A percentile compares a stretch with the other conserved stretches of the same genome.
These are phyloP conservation scores for Drosophila anomelani DNA, from an alignment of 2,888 invertebrate species.

Conservation along the genomic window DNA sequence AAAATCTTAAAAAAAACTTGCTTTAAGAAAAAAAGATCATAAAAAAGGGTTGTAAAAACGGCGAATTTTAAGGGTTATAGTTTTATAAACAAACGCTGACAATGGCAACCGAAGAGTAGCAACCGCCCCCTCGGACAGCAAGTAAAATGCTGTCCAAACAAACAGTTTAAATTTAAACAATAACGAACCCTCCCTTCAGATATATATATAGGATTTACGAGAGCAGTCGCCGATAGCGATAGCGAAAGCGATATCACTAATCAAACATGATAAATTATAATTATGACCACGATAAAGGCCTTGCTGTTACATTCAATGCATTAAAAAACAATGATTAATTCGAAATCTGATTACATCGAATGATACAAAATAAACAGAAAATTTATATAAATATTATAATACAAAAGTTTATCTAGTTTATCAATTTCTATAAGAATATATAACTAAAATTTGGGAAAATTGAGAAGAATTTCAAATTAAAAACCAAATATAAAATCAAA, in stretches of 20 bases:
- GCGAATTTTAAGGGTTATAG: neutral
- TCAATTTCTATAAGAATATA: neutral
- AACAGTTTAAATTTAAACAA: slow-evolving; percentile 24
- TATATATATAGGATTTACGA: slow-evolving; percentile 16
- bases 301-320: neutral
- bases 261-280: slow-evolving; percentile 39
- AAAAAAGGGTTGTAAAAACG: neutral
- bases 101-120: slow-evolving; percentile 32
- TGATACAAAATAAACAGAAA: neutral
- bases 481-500: no score
- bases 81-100: slow-evolving; percentile 11
- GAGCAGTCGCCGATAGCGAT: slow-evolving; percentile 20
- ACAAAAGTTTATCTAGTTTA: neutral
- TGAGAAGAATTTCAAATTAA: no score
- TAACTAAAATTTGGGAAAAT: neutral
- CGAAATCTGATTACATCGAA: neutral
- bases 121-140: slow-evolving; percentile 18
- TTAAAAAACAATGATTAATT: neutral
- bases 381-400: neutral
- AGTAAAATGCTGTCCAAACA: slow-evolving; percentile 5
- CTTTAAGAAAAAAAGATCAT: no score
- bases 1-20: no score
- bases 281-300: slow-evolving; percentile 22
- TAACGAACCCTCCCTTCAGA: neutral
- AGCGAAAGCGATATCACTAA: slow-evolving; percentile 25